Evolutionary conservation across 2,113 vertebrate species (phyloP).

Genomic region (Limanda limanda): DNA sequence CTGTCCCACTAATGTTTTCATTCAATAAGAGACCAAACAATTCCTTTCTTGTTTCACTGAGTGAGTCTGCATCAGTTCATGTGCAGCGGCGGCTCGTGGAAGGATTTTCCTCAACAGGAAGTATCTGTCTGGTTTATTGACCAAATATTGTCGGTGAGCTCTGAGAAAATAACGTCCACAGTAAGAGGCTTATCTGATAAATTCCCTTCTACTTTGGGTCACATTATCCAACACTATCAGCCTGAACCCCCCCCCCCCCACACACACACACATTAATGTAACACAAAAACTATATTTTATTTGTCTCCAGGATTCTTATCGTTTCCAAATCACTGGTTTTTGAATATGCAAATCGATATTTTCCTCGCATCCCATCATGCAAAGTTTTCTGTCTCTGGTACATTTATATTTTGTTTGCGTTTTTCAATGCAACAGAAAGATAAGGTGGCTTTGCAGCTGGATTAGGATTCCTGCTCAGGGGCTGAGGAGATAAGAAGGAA

Average conservation of each 20-base stretch:
- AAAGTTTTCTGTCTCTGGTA: neutral
- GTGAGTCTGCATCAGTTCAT: slow-evolving; percentile 35
- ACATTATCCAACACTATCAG: slow-evolving; percentile 62
- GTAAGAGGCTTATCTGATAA: slow-evolving; percentile 76
- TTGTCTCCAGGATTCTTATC: slow-evolving; percentile 13
- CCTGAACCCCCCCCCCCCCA: slow-evolving; percentile 54
- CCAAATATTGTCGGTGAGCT: slow-evolving; percentile 60
- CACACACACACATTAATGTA: slow-evolving; percentile 46
- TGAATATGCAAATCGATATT: neutral
- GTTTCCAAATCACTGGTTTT: neutral
- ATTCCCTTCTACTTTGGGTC: slow-evolving; percentile 61
- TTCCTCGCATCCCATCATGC: slow-evolving; percentile 18
- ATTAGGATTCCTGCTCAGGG: slow-evolving; percentile 24
- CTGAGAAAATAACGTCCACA: slow-evolving; percentile 64
- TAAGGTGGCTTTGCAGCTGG: slow-evolving; percentile 19
- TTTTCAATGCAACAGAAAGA: neutral
- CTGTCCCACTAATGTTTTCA: slow-evolving; percentile 9
- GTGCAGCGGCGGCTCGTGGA: no score
- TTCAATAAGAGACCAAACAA: slow-evolving; percentile 39
- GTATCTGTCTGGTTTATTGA: slow-evolving; percentile 50
- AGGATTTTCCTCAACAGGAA: neutral
- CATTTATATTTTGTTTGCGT: slow-evolving; percentile 2
- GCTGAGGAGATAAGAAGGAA: slow-evolving; percentile 38
- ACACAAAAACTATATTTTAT: slow-evolving; percentile 49
- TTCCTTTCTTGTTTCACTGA: slow-evolving; percentile 19